These are phyloP conservation scores for Andricus quercusramuli DNA, from an alignment of 2,888 invertebrate species.

Conservation along the genomic window DNA sequence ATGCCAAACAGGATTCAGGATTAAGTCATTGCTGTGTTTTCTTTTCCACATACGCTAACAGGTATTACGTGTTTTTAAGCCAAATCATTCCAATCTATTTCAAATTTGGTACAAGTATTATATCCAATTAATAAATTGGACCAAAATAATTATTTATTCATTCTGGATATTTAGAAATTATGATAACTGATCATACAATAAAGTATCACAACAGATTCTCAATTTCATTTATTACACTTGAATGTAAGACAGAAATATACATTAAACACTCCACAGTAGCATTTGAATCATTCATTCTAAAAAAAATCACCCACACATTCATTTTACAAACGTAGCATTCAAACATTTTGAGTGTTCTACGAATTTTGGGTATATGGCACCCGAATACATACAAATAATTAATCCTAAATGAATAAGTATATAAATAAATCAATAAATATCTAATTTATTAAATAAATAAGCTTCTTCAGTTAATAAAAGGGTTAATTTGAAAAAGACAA, in stretches of 20 bases:
- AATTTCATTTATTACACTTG: slow-evolving; percentile 54
- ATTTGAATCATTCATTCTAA: slow-evolving; percentile 41
- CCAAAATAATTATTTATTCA: no score
- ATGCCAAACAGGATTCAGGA: no score
- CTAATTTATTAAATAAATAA: neutral
- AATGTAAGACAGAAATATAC: slow-evolving; percentile 46
- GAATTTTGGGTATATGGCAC: slow-evolving; percentile 74
- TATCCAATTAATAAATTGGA: no score
- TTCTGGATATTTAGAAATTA: no score
- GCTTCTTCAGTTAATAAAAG: neutral
- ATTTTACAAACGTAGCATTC: slow-evolving; percentile 45
- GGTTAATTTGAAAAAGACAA: neutral
- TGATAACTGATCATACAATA: neutral
- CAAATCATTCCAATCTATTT: no score
- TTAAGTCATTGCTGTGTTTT: no score
- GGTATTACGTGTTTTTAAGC: no score
- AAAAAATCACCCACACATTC: slow-evolving; percentile 51
- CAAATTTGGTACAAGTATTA: no score
- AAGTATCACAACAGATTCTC: neutral
- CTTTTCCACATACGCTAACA: no score
- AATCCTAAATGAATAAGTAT: slow-evolving; percentile 52
- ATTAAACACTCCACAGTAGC: slow-evolving; percentile 43
- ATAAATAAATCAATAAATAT: slow-evolving; percentile 37
- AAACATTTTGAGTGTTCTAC: slow-evolving; percentile 43
- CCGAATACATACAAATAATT: slow-evolving; percentile 65